Percentiles rank a stretch among this genome's conserved stretches.
Evolutionary conservation across 1,140 invertebrate genomes (phyloP).

Genomic region (Microplitis demolitor): DNA sequence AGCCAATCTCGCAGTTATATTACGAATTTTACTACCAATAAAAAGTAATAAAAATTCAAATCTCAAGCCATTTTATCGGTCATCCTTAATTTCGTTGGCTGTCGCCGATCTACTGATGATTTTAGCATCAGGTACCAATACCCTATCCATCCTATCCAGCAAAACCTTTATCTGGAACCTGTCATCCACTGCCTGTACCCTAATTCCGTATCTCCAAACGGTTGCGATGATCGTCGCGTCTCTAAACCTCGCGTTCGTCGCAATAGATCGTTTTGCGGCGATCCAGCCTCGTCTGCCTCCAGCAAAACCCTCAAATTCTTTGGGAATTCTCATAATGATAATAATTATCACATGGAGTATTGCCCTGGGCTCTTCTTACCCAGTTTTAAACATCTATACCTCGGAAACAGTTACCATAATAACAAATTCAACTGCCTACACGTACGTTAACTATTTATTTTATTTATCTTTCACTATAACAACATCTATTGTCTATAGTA

Average conservation of each 20-base stretch:
- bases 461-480: conserved; percentile 27
- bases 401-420: conserved; percentile 33
- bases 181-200: conserved; percentile 46
- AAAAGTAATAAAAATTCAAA: conserved; percentile 19
- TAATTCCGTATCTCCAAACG: conserved; percentile 61
- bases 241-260: conserved; percentile 61
- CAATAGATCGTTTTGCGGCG: conserved; percentile 55
- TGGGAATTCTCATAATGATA: conserved; percentile 33
- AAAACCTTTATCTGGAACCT: conserved; percentile 37
- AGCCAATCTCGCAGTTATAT: conserved; percentile 36
- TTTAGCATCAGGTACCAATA: conserved; percentile 33
- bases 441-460: conserved; percentile 31
- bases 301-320: conserved; percentile 21
- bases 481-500: conserved; percentile 4
- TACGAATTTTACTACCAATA: conserved; percentile 28
- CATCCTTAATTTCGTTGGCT: conserved; percentile 36
- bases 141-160: conserved; percentile 20
- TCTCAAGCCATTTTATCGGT: conserved; percentile 38
- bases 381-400: conserved; percentile 39
- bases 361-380: conserved; percentile 38
- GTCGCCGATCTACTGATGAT: conserved; percentile 38
- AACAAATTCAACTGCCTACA: conserved; percentile 35
- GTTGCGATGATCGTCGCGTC: conserved; percentile 60
- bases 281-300: conserved; percentile 37
- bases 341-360: conserved; percentile 38